Percentiles rank a stretch among this genome's conserved stretches.
Evolutionary conservation across 2,797 vertebrate genomes (phyloP).

Genomic region (Lacerta viridis): DNA sequence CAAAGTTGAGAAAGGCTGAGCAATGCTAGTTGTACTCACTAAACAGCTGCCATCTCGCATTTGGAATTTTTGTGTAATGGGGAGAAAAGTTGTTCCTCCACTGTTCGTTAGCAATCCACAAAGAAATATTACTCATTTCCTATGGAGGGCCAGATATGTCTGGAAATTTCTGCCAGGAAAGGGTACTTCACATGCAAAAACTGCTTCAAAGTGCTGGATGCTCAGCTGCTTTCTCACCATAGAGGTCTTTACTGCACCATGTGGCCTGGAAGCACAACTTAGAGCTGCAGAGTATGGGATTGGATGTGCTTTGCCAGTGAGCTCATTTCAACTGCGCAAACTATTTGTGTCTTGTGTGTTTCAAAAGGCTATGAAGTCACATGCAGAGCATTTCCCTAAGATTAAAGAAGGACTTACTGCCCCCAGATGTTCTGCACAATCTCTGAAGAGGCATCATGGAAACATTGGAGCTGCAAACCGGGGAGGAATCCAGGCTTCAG

Average conservation of each 20-base stretch:
- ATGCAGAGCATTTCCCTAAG: neutral
- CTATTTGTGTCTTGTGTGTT: neutral
- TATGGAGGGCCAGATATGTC: constrained; percentile 3
- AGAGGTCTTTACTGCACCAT: neutral
- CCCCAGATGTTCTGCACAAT: neutral
- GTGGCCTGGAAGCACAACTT: neutral
- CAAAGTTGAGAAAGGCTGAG: neutral
- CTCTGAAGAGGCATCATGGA: neutral
- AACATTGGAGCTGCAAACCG: neutral
- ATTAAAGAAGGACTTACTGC: neutral
- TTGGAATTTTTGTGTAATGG: neutral
- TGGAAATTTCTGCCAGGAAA: constrained; percentile 2
- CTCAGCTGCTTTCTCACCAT: constrained; percentile 28
- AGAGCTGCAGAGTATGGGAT: neutral
- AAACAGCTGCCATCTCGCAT: neutral
- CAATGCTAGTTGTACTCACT: neutral
- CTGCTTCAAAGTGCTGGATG: neutral
- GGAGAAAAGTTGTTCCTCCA: constrained; percentile 7
- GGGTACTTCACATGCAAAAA: neutral
- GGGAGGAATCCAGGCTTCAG: neutral
- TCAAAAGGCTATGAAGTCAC: constrained; percentile 3
- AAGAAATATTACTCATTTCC: constrained; percentile 42
- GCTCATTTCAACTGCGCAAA: constrained; percentile 10
- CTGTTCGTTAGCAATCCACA: neutral
- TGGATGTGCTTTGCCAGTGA: neutral